These are phyloP conservation scores for Notocelia uddmanniana DNA, from an alignment of 2,888 invertebrate species.

Conservation along the genomic window DNA sequence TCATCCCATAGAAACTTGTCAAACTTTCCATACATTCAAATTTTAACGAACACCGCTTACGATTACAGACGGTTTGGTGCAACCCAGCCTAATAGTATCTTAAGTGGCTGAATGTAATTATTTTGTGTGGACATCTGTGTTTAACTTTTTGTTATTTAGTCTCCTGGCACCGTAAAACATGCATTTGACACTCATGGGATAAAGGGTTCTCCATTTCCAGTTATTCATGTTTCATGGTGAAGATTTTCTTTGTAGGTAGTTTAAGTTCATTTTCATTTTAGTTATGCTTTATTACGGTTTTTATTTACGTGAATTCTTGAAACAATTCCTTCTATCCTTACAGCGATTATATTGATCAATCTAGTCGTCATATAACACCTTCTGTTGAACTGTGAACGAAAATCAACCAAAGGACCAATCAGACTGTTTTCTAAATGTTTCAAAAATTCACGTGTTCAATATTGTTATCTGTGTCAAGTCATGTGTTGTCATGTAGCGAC, in stretches of 20 bases:
- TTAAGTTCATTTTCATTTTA: conserved; percentile 34
- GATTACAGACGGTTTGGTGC: too few species aligned
- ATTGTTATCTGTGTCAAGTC: conserved; percentile 58
- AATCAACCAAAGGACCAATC: background rate
- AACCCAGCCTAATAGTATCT: background rate
- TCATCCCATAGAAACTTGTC: too few species aligned
- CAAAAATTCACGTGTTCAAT: conserved; percentile 24
- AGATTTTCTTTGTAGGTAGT: conserved; percentile 6
- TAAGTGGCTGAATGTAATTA: conserved; percentile 12
- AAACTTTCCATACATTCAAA: too few species aligned
- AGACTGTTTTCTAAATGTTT: conserved; percentile 3
- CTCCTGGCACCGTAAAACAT: conserved; percentile 24
- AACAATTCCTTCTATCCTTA: background rate
- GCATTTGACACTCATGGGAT: conserved; percentile 13
- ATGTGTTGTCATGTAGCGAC: conserved; percentile 49
- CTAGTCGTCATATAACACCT: too few species aligned
- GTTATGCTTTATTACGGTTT: conserved; percentile 10
- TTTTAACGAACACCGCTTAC: too few species aligned
- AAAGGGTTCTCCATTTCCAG: background rate
- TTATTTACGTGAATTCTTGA: conserved; percentile 25
- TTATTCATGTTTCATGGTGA: conserved; percentile 21
- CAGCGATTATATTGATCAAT: too few species aligned
- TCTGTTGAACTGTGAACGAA: background rate
- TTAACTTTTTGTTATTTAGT: conserved; percentile 3
- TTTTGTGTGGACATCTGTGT: background rate